A percentile compares a stretch with the other conserved stretches of the same genome.
Evolutionary conservation across 2,797 vertebrate genomes (phyloP).

Genomic region (Poliocrania exsul): DNA sequence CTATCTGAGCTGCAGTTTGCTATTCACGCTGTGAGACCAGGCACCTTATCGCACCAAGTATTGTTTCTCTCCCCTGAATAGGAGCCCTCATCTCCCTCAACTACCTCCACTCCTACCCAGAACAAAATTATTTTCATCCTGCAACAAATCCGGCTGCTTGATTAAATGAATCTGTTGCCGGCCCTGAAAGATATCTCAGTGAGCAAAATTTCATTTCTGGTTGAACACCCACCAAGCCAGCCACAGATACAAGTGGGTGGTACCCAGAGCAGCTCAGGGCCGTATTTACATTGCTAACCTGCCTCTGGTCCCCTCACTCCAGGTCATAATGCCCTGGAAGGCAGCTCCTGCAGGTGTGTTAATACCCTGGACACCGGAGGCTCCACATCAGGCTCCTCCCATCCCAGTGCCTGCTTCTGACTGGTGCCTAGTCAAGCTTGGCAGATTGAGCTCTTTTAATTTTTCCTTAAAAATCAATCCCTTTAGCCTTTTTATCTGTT

Average conservation of each 20-base stretch:
- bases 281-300: background rate
- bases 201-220: constrained; percentile 31
- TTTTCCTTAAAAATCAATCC: constrained; percentile 14
- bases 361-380: background rate
- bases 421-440: background rate
- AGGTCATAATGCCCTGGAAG: background rate
- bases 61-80: constrained; percentile 32
- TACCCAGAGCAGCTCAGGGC: background rate
- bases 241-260: background rate
- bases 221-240: background rate
- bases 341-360: background rate
- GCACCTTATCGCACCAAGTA: background rate
- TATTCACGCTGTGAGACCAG: background rate
- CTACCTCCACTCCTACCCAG: constrained; percentile 23
- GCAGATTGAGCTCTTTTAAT: constrained; percentile 24
- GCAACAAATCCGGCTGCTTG: constrained; percentile 3
- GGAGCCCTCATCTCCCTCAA: constrained; percentile 17
- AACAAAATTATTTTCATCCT: constrained; percentile 45
- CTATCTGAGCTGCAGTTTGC: constrained; percentile 25
- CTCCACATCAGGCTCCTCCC: background rate
- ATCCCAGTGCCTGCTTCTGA: background rate
- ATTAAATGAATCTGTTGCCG: constrained; percentile 19
- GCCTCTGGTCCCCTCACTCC: background rate
- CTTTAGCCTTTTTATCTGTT: background rate
- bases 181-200: background rate